Evolutionary conservation across 2,888 invertebrate species (phyloP).

Genomic region (Leptopilina myrica): DNA sequence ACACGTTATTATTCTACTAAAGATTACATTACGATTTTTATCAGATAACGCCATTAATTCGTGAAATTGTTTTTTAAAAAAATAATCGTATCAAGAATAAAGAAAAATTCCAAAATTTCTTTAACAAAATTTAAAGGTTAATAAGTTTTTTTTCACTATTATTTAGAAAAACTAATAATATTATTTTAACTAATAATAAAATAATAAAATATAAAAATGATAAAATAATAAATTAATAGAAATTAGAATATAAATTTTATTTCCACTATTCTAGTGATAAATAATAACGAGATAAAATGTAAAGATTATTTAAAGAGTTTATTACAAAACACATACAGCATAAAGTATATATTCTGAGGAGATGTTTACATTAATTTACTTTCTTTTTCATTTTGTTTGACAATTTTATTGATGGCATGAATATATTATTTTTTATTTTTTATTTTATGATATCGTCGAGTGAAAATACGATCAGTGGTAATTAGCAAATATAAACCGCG

Average conservation of each 20-base stretch:
- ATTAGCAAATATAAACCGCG: slow-evolving; percentile 21
- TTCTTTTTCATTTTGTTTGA: background rate
- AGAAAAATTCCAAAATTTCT: no score
- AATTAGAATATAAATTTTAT: no score
- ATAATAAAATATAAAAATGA: no score
- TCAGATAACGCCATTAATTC: background rate
- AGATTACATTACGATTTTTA: background rate
- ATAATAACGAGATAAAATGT: background rate
- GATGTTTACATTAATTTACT: slow-evolving; percentile 16
- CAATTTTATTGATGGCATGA: slow-evolving; percentile 4
- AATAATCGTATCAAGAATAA: background rate
- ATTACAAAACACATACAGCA: slow-evolving; percentile 36
- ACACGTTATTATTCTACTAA: slow-evolving; percentile 5
- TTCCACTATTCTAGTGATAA: background rate
- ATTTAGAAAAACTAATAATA: no score
- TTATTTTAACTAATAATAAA: no score
- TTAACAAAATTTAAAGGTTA: no score
- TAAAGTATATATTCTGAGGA: slow-evolving; percentile 26
- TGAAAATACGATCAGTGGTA: slow-evolving; percentile 32
- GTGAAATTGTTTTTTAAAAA: background rate
- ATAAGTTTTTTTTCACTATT: no score
- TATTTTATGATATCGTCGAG: slow-evolving; percentile 18
- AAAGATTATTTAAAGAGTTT: slow-evolving; percentile 24
- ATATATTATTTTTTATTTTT: background rate
- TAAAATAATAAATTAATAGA: no score